Conservation (phyloP, 2,797 vertebrate species). For the Syngnathus acus region DNA sequence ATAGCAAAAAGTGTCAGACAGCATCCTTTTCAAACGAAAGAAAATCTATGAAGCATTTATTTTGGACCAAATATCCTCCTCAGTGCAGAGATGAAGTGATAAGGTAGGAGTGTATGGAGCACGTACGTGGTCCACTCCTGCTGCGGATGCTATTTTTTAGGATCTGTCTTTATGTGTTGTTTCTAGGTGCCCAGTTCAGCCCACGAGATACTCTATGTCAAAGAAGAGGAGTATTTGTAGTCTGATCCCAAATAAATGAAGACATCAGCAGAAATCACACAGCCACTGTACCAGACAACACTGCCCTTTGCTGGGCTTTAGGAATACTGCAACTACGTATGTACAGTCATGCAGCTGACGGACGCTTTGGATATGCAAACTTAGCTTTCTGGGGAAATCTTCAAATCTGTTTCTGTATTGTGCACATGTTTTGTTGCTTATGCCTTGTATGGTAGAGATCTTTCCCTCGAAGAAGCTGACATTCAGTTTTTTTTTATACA, state of each 20-base stretch:
- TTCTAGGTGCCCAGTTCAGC: conserved; percentile 82
- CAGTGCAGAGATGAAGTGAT: too few species aligned
- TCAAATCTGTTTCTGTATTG: not conserved
- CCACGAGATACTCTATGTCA: conserved; percentile 88
- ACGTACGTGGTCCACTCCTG: not conserved
- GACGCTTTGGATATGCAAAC: not conserved
- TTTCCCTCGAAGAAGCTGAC: too few species aligned
- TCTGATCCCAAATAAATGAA: not conserved
- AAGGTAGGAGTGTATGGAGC: not conserved
- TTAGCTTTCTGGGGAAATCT: not conserved
- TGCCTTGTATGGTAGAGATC: conserved; percentile 25
- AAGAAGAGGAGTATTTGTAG: conserved; percentile 76
- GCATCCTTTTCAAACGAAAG: not conserved
- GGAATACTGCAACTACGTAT: conserved; percentile 8
- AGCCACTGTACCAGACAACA: conserved; percentile 16
- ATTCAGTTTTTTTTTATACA: not conserved
- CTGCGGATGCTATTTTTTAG: not conserved
- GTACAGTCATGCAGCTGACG: conserved; percentile 8
- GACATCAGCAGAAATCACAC: conserved; percentile 1
- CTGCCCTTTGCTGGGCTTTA: conserved; percentile 52
- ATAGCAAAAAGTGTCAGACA: not conserved
- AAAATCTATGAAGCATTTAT: not conserved
- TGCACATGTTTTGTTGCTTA: conserved; percentile 47
- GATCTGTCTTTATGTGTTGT: not conserved
- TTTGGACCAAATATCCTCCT: not conserved